phyloP scores from a whole-genome alignment of 2,888 invertebrate genomes.

The Blomia tropicalis region DNA sequence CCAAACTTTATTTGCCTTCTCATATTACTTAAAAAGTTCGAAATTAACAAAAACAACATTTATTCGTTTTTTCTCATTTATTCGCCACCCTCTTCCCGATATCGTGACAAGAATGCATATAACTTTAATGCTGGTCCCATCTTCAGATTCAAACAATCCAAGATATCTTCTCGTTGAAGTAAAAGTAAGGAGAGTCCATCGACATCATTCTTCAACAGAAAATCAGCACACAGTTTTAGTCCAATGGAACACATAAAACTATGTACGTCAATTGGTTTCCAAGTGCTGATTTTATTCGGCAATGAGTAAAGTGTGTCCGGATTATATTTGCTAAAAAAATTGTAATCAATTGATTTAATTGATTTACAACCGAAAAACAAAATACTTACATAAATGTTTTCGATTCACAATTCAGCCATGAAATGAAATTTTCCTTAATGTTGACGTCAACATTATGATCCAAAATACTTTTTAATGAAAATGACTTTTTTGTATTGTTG shows the following conservation, averaged over 20 bases:
- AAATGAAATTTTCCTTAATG: not conserved
- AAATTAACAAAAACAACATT: not conserved
- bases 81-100: not conserved
- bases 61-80: not conserved
- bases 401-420: not conserved
- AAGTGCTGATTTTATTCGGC: slow-evolving; percentile 36
- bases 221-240: slow-evolving; percentile 17
- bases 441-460: not conserved
- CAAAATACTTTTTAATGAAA: not conserved
- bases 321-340: slow-evolving; percentile 1
- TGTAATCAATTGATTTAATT: not conserved
- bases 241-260: slow-evolving; percentile 38
- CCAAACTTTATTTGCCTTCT: no score
- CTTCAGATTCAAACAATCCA: slow-evolving; percentile 60
- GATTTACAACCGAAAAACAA: not conserved
- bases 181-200: slow-evolving; percentile 72
- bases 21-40: not conserved
- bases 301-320: not conserved
- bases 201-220: slow-evolving; percentile 50
- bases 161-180: slow-evolving; percentile 64
- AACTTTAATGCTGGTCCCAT: slow-evolving; percentile 74
- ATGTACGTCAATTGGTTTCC: slow-evolving; percentile 67
- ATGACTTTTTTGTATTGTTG: no score
- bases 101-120: slow-evolving; percentile 57
- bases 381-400: not conserved